Conservation (phyloP, 2,888 invertebrate species). For the Meiosimyza decipiens region DNA sequence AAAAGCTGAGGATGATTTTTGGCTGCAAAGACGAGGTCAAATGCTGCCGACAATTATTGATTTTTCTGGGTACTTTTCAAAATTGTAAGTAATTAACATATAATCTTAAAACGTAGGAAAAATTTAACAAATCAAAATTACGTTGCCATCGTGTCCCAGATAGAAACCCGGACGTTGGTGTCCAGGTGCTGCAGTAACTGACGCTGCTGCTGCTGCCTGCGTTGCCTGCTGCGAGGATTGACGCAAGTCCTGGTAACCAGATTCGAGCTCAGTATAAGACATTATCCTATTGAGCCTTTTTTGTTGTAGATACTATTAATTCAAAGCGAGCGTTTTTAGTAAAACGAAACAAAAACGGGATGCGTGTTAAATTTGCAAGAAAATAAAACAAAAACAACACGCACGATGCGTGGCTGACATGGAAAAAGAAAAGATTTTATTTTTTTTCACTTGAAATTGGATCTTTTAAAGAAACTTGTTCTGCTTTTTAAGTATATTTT, state of each 20-base stretch:
- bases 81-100: background rate
- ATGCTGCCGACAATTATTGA: conserved; percentile 23
- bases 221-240: conserved; percentile 71
- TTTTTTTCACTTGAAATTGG: no score
- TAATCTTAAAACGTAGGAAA: background rate
- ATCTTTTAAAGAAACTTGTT: no score
- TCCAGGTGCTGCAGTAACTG: conserved; percentile 34
- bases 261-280: conserved; percentile 94
- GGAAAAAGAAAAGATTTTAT: background rate
- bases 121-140: conserved; percentile 60
- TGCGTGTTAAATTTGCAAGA: conserved; percentile 1
- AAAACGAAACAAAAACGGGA: background rate
- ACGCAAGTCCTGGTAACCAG: conserved; percentile 86
- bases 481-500: background rate
- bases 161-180: conserved; percentile 71
- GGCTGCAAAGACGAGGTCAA: conserved; percentile 22
- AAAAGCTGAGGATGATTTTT: no score
- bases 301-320: no score
- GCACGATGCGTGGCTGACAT: conserved; percentile 2
- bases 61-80: background rate
- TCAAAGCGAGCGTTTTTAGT: no score
- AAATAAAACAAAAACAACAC: background rate
- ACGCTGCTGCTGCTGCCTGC: conserved; percentile 44
- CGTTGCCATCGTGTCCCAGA: conserved; percentile 77
- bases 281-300: conserved; percentile 65